A percentile compares a stretch with the other conserved stretches of the same genome.
phyloP scores from a whole-genome alignment of 2,888 invertebrate species.

The Cacoxenus indagator region DNA sequence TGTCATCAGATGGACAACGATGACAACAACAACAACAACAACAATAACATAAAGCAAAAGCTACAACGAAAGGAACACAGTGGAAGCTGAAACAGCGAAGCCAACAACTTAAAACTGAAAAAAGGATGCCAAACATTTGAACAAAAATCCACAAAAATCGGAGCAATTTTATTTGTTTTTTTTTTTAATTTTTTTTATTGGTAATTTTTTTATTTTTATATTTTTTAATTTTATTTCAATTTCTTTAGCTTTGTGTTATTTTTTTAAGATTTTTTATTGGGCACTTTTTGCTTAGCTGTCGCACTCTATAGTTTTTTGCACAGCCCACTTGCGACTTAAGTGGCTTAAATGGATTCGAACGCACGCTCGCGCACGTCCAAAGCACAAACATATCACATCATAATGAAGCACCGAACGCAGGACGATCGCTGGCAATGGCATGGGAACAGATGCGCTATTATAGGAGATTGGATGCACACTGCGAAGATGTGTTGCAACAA shows the following conservation, averaged over 20 bases:
- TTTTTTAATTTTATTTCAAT: neutral
- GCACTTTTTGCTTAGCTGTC: neutral
- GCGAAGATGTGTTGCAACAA: neutral
- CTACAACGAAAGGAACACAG: constrained; percentile 6
- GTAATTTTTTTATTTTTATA: neutral
- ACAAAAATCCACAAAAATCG: constrained; percentile 26
- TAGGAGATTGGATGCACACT: neutral
- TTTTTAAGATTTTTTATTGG: neutral
- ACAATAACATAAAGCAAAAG: neutral
- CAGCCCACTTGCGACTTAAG: constrained; percentile 41
- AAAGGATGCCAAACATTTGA: constrained; percentile 17
- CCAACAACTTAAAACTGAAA: neutral
- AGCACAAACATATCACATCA: constrained; percentile 25
- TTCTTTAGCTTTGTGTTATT: neutral
- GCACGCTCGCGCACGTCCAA: constrained; percentile 18
- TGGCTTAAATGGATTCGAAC: constrained; percentile 54
- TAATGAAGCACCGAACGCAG: constrained; percentile 5
- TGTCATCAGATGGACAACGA: constrained; percentile 34
- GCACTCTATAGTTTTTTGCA: constrained; percentile 12
- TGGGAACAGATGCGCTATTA: constrained; percentile 6
- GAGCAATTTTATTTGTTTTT: constrained; percentile 1
- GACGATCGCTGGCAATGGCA: neutral
- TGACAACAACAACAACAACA: neutral
- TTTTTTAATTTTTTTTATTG: neutral
- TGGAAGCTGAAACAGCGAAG: neutral